Conservation (phyloP, 2,888 invertebrate species). For the Mesochorus sp. region DNA sequence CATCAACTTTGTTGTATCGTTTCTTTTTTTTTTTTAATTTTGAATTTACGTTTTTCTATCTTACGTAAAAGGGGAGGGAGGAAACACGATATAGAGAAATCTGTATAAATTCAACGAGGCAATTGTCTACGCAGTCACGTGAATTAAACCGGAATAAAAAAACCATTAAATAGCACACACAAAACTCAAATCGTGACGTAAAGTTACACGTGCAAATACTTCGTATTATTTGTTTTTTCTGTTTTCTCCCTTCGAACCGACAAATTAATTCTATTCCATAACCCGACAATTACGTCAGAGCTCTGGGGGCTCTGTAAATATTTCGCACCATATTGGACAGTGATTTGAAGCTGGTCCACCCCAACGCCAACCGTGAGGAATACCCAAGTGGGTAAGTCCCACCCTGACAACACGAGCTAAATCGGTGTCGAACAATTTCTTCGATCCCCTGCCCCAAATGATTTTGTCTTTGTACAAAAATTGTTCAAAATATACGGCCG, state of each 20-base stretch:
- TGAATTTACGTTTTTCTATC: slow-evolving; percentile 14
- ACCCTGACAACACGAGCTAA: slow-evolving; percentile 86
- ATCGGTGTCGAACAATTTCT: slow-evolving; percentile 81
- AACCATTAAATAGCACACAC: slow-evolving; percentile 25
- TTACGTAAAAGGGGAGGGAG: slow-evolving; percentile 6
- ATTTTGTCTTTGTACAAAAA: slow-evolving; percentile 66
- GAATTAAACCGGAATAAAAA: slow-evolving; percentile 46
- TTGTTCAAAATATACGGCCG: slow-evolving; percentile 61
- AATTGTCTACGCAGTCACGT: slow-evolving; percentile 33
- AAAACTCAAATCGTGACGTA: slow-evolving; percentile 39
- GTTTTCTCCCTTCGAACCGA: not conserved
- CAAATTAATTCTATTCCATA: slow-evolving; percentile 10
- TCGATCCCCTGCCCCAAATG: slow-evolving; percentile 66
- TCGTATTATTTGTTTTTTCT: slow-evolving; percentile 20
- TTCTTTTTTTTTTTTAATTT: not conserved
- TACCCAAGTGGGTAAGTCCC: slow-evolving; percentile 89
- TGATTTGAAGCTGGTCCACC: slow-evolving; percentile 90
- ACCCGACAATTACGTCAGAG: slow-evolving; percentile 47
- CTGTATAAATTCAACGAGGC: slow-evolving; percentile 40
- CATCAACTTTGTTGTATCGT: slow-evolving; percentile 4
- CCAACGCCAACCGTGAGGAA: slow-evolving; percentile 93
- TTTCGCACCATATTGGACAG: slow-evolving; percentile 91
- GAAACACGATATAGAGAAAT: slow-evolving; percentile 23
- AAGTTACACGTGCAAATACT: slow-evolving; percentile 31
- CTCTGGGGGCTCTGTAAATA: slow-evolving; percentile 77